These are phyloP conservation scores for Acromyrmex heyeri DNA, from an alignment of 1,140 invertebrate species.

Conservation along the genomic window DNA sequence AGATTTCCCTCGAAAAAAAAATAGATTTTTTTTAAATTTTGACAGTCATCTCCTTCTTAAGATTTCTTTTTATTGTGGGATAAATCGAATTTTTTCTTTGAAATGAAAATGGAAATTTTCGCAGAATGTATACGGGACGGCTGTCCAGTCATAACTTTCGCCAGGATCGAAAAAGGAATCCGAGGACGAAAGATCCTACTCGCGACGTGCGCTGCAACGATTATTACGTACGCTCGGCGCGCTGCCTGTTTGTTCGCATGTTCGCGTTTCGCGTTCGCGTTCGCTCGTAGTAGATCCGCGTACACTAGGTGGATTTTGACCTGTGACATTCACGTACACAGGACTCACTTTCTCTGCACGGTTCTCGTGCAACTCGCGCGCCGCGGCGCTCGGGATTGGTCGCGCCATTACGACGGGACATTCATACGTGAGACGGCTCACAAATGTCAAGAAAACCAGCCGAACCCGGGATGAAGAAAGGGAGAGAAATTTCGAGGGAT, in stretches of 20 bases:
- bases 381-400: constrained; percentile 65
- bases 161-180: constrained; percentile 66
- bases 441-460: constrained; percentile 78
- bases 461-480: constrained; percentile 27
- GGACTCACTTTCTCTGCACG: constrained; percentile 81
- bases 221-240: constrained; percentile 29
- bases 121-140: constrained; percentile 9
- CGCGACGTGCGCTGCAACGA: constrained; percentile 12
- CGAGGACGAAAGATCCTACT: constrained; percentile 66
- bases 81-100: background rate
- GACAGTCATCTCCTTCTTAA: background rate
- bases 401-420: constrained; percentile 64
- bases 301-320: constrained; percentile 77
- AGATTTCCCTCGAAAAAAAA: background rate
- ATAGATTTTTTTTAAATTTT: background rate
- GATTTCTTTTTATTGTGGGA: background rate
- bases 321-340: constrained; percentile 82
- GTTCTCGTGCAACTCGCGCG: constrained; percentile 60
- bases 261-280: constrained; percentile 23
- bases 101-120: background rate
- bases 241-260: constrained; percentile 3
- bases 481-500: constrained; percentile 54
- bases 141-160: constrained; percentile 38
- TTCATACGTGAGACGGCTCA: constrained; percentile 72
- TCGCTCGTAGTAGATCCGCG: constrained; percentile 64